Evolutionary conservation across 2,797 vertebrate species (phyloP).

Genomic region (Gallinago solitaria): DNA sequence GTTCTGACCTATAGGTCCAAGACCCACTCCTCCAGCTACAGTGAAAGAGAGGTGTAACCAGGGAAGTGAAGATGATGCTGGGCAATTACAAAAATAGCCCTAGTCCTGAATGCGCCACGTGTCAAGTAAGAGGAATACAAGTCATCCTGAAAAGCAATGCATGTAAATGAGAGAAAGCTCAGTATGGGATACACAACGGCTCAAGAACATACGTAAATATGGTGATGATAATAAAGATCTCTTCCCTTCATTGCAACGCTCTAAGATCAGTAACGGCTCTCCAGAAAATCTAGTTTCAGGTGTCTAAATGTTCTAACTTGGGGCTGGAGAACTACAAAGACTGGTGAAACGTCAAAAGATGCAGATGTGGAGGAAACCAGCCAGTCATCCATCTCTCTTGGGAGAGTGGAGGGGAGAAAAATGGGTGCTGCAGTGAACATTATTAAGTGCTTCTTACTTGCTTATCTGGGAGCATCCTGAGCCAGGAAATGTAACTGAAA

Average conservation of each 20-base stretch:
- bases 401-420: background rate
- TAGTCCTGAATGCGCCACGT: accelerated
- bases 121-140: background rate
- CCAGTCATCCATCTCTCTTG: background rate
- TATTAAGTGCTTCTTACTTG: background rate
- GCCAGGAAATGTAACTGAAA: background rate
- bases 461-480: background rate
- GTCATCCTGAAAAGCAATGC: background rate
- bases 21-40: background rate
- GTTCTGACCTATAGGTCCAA: background rate
- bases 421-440: accelerated
- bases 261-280: background rate
- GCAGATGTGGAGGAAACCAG: background rate
- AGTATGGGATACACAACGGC: background rate
- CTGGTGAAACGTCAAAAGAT: background rate
- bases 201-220: background rate
- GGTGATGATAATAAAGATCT: background rate
- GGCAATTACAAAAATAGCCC: background rate
- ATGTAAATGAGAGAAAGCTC: background rate
- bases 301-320: background rate
- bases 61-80: background rate
- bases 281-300: background rate
- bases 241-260: background rate
- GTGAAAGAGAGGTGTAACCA: background rate
- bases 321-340: background rate